Base-by-base conservation (phyloP, 2,888 invertebrate genomes). In the Agrypnus murinus region DNA sequence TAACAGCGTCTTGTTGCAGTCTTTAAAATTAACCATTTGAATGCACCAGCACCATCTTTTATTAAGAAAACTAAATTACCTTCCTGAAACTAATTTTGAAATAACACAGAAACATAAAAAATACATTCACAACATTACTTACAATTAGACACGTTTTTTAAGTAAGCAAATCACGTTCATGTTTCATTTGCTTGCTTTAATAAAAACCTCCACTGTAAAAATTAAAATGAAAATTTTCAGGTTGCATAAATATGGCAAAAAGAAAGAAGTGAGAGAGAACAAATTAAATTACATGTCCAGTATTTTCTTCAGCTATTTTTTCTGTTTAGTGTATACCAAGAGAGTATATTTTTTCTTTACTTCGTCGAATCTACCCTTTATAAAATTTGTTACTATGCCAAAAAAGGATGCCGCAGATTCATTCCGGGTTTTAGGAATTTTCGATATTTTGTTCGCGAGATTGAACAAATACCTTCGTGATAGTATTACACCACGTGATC, bases 381-480 rank as follows among this genome's bases (percentile, higher is more conserved):
- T 38, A 64, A 64, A 50, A 53, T 64, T 64, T 32, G 38, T 19
- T 64, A 40, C 64, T 53, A 25, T 53, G 19, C 50, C 53, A 64
- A 64, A 46, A 58, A 50, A 36, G 50, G 64, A 64, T 64, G 64
- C 53, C 53, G 38, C 53, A 65, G 65, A 69, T 69, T 63, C 69
- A 71, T 65, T 72, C 66, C 63, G 72, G 65, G 69, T 67, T 71
- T 53, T 60, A 66, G 69, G 69, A 70, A 74, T 71, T 71, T 77
- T 67, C 67, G 67, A 74, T 74, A 68, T 73, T 69, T 71, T 69
- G 62, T 73, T 75, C 62, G 65, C 57, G 74, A 78, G 77, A 78
- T 78, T 78, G 78, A 74, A 74, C 74, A 77, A 76, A 80, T 77
- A 77, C 76, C 75, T 76, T 73, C 73, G 71, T 75, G 77, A 79